These are phyloP conservation scores for Poecilobothrus nobilitatus DNA, from an alignment of 2,888 invertebrate species.

Conservation along the genomic window DNA sequence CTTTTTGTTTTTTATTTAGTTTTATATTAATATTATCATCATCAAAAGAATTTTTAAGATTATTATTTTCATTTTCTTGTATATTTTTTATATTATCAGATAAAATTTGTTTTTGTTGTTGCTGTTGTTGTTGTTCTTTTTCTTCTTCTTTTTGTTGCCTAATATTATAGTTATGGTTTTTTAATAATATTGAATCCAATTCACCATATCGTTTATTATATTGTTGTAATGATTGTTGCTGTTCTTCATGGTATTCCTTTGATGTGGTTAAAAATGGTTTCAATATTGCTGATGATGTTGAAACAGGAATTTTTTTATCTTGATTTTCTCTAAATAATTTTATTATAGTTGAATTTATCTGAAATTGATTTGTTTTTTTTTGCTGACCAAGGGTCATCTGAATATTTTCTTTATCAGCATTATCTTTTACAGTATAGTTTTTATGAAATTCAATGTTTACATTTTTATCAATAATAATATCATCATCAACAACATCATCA, in stretches of 20 bases:
- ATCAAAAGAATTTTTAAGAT: neutral
- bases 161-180: neutral
- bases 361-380: neutral
- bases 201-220: no score
- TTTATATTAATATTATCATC: no score
- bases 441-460: neutral
- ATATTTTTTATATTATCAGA: neutral
- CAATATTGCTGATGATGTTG: neutral
- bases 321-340: neutral
- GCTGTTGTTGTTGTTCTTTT: no score
- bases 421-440: neutral
- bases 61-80: neutral
- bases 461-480: no score
- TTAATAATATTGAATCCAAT: neutral
- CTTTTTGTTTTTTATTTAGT: neutral
- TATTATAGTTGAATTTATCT: neutral
- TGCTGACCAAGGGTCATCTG: neutral
- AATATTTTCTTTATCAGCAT: neutral
- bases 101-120: no score
- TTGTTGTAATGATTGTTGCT: no score
- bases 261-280: neutral
- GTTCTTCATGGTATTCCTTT: neutral
- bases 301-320: neutral
- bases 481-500: neutral
- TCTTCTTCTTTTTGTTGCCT: neutral